Percentiles rank a stretch among this genome's conserved stretches.
phyloP scores from a whole-genome alignment of 2,113 vertebrate genomes.

The Colinus virginianus region DNA sequence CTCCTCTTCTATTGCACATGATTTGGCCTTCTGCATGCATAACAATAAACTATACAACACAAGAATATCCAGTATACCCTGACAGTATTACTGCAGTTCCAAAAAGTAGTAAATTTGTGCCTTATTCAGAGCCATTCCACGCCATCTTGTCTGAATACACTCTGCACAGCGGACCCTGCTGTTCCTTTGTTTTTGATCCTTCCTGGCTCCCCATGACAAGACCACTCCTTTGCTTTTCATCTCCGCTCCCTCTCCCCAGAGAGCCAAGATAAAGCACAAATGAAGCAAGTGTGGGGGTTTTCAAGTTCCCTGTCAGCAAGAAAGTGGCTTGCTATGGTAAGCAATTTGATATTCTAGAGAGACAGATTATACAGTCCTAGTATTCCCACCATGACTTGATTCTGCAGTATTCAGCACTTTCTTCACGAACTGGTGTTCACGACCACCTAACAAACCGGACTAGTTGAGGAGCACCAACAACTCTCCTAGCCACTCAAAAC shows the following conservation, averaged over 20 bases:
- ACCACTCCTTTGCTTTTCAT: background rate
- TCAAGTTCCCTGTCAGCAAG: background rate
- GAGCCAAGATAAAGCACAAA: background rate
- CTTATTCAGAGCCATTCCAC: background rate
- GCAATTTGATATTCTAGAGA: background rate
- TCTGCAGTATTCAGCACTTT: background rate
- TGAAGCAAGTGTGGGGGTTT: background rate
- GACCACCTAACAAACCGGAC: background rate
- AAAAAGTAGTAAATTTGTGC: background rate
- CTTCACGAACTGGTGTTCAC: background rate
- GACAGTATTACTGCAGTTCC: background rate
- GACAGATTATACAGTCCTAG: background rate
- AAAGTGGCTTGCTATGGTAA: background rate
- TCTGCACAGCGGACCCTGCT: background rate
- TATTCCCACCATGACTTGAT: background rate
- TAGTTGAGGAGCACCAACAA: background rate
- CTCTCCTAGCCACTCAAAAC: background rate
- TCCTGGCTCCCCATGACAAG: background rate
- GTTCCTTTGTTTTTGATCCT: background rate
- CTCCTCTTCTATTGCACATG: background rate
- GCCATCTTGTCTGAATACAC: background rate
- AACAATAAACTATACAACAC: fast-evolving
- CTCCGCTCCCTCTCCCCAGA: background rate
- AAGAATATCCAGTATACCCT: background rate
- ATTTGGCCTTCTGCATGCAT: background rate